phyloP scores from a whole-genome alignment of 2,797 vertebrate genomes.

The Sebastiscus tertius region DNA sequence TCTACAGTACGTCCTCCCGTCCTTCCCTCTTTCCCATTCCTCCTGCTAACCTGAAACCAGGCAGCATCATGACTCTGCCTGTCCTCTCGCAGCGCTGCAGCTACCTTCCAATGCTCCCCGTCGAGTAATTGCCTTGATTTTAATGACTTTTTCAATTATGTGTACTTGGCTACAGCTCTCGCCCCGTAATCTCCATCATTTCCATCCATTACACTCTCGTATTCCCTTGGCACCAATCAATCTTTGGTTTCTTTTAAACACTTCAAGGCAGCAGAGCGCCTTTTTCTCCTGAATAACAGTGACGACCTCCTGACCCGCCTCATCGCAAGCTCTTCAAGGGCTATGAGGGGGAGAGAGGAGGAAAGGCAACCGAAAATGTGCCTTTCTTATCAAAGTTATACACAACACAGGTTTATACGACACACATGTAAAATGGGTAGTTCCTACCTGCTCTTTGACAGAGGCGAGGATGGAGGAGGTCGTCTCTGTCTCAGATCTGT shows the following conservation, averaged over 20 bases:
- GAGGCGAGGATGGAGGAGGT: conserved; percentile 97
- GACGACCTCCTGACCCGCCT: conserved; percentile 27
- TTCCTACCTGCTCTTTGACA: conserved; percentile 96
- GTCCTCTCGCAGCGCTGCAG: background rate
- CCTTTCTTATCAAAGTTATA: background rate
- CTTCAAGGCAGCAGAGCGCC: conserved; percentile 10
- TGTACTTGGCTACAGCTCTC: conserved; percentile 59
- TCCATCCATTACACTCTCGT: conserved; percentile 64
- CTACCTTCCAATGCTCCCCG: conserved; percentile 37
- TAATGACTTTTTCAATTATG: conserved; percentile 70
- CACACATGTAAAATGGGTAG: background rate
- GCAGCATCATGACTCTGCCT: background rate
- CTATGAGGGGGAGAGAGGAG: background rate
- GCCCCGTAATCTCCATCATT: conserved; percentile 61
- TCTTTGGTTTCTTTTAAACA: conserved; percentile 54
- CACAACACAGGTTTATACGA: background rate
- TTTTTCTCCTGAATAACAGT: conserved; percentile 20
- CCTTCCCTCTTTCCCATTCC: background rate
- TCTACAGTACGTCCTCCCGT: background rate
- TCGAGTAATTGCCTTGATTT: conserved; percentile 63
- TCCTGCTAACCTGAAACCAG: conserved; percentile 5
- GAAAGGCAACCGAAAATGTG: background rate
- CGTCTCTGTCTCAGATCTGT: conserved; percentile 93
- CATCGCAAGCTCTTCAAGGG: conserved; percentile 18
- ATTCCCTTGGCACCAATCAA: conserved; percentile 63